Base-by-base conservation (phyloP, 2,797 vertebrate species). In the Semaprochilodus insignis region DNA sequence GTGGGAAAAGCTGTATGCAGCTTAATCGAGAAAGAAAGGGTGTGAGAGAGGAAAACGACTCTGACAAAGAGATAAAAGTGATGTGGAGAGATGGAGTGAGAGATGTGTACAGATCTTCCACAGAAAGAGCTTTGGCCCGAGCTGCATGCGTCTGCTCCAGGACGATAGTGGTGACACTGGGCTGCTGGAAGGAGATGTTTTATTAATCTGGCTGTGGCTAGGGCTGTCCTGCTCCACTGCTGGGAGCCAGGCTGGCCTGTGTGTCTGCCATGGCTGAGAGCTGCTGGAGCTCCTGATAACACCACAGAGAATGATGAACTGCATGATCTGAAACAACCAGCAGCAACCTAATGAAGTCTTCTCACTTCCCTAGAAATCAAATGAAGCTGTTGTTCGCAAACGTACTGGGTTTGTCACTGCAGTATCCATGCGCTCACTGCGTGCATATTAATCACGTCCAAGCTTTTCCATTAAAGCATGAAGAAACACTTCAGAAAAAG, bases 131-230 rank as follows among this genome's bases (percentile, higher is more conserved):
- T 19, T 16, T 74, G 27, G 51, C 62, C 25, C 21, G 57, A 19
- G 69, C 60, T 59, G 6, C 16, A 66, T 54, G 62, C 27, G 60
- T 69, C 62, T 74, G 77, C 27, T 74, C 7, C 21, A 51, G 48
- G 34, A 77, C 7, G 54, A 67, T 31, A 71, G 70, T 48, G 23
- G 25, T 78, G 62, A 78, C 15, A 34, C 76, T 83, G 74, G n/a
- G 44, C 70, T 83, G 60, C 31, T 80, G 71, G 36, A 72, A 74
- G 86, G 65, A 75, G 44, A 87, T 82, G 59, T 74, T 84, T 84
- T 81, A 86, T 88, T 84, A 65, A 82, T 81, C 59, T 71, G 62
- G 57, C 84, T 84, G 74, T 44, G 84, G 31, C 6, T 51, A 54
- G 65, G 73, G 17, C 21, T 71, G 63, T 80, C 62, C 63, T 80